Conservation (phyloP, 2,113 vertebrate species). For the Leptosomus discolor region DNA sequence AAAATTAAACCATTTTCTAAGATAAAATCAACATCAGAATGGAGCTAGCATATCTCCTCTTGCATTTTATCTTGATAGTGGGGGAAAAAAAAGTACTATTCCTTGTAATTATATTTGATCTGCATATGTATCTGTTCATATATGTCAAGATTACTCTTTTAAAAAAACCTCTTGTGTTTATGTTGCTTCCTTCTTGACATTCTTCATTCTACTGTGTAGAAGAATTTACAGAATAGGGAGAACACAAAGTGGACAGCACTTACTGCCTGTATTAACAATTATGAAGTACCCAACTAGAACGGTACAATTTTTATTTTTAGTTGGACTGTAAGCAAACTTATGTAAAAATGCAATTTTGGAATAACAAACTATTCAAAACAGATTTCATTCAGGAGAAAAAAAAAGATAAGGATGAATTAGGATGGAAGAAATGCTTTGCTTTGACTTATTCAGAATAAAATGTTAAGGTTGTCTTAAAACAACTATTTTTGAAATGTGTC, state of each 20-base stretch:
- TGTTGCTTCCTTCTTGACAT: not conserved
- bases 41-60: not conserved
- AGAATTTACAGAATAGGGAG: not conserved
- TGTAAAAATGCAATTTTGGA: not conserved
- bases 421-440: not conserved
- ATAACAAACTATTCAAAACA: not conserved
- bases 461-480: not conserved
- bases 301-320: not conserved
- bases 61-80: not conserved
- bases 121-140: not conserved
- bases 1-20: not conserved
- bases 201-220: not conserved
- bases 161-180: not conserved
- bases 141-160: not conserved
- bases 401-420: not conserved
- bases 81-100: not conserved
- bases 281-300: not conserved
- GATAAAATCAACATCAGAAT: not conserved
- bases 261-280: not conserved
- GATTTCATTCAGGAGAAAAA: not conserved
- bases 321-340: not conserved
- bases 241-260: not conserved
- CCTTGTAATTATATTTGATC: not conserved
- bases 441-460: not conserved
- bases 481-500: not conserved